phyloP scores from a whole-genome alignment of 1,140 invertebrate genomes.

The Bombus balteatus region DNA sequence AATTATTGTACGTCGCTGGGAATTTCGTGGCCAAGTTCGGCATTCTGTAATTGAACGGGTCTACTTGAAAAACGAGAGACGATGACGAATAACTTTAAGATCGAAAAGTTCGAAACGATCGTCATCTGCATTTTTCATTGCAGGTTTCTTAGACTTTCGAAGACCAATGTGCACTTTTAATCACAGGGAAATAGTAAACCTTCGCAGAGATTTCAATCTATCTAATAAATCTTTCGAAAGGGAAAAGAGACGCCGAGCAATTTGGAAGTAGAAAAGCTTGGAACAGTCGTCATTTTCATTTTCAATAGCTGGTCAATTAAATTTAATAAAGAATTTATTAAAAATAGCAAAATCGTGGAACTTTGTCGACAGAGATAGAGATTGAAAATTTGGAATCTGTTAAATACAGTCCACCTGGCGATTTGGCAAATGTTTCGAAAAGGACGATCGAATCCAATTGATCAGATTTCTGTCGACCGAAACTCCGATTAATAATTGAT shows the following conservation, averaged over 20 bases:
- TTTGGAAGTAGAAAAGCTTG: too few species aligned
- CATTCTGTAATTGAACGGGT: neutral
- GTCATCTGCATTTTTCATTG: neutral
- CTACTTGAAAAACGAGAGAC: too few species aligned
- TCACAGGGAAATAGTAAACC: neutral
- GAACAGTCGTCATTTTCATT: neutral
- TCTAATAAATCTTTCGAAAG: too few species aligned
- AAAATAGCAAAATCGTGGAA: too few species aligned
- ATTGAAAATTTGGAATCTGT: neutral
- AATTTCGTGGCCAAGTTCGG: slow-evolving; percentile 30
- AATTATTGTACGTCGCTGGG: slow-evolving; percentile 52
- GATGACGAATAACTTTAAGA: neutral
- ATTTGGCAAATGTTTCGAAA: too few species aligned
- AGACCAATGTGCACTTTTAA: too few species aligned
- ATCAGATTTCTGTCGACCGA: neutral
- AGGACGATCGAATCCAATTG: too few species aligned
- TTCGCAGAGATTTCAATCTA: neutral
- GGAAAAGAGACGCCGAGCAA: too few species aligned
- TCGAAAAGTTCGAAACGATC: too few species aligned
- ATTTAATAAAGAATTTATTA: neutral
- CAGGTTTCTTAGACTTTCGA: neutral
- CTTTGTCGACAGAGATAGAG: neutral
- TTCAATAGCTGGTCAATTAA: neutral
- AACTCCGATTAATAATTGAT: neutral
- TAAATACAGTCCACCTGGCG: too few species aligned